phyloP scores from a whole-genome alignment of 2,113 vertebrate species.

The Scophthalmus maximus region DNA sequence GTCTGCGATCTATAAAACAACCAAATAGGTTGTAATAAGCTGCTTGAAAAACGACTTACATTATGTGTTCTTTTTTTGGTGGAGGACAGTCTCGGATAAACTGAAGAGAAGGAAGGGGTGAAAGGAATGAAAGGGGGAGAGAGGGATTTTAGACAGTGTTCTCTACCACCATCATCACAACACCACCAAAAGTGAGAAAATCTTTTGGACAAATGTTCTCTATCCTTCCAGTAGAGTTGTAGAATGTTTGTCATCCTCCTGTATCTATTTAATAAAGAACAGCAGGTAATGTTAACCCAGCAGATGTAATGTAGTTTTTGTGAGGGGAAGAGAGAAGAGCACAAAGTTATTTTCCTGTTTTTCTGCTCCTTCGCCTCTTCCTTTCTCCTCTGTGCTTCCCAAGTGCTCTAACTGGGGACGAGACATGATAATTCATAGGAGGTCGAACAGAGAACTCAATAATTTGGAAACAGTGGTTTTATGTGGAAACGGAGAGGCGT shows the following conservation, averaged over 20 bases:
- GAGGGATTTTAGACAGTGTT: background rate
- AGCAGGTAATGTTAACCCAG: too few relatives aligned
- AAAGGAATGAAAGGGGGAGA: background rate
- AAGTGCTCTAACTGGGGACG: slow-evolving; percentile 13
- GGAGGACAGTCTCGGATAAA: too few relatives aligned
- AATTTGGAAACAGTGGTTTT: slow-evolving; percentile 66
- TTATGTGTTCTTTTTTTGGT: too few relatives aligned
- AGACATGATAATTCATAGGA: slow-evolving; percentile 41
- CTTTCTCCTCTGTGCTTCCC: slow-evolving; percentile 13
- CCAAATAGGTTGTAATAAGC: too few relatives aligned
- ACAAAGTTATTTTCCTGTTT: background rate
- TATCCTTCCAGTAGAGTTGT: background rate
- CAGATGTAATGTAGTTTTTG: slow-evolving; percentile 3
- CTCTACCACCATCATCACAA: background rate
- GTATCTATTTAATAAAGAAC: background rate
- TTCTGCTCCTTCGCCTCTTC: background rate
- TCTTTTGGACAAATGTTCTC: background rate
- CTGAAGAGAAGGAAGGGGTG: background rate
- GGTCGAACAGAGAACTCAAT: slow-evolving; percentile 56
- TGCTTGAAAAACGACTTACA: too few relatives aligned
- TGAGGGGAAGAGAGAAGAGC: background rate
- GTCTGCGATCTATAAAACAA: too few relatives aligned
- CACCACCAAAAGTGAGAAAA: background rate
- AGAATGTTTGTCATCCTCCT: background rate
- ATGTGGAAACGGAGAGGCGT: slow-evolving; percentile 75